Percentiles rank a stretch among this genome's conserved stretches.
Conservation (phyloP, 1,140 invertebrate species). For the Ceratoteleas bidentatus region DNA sequence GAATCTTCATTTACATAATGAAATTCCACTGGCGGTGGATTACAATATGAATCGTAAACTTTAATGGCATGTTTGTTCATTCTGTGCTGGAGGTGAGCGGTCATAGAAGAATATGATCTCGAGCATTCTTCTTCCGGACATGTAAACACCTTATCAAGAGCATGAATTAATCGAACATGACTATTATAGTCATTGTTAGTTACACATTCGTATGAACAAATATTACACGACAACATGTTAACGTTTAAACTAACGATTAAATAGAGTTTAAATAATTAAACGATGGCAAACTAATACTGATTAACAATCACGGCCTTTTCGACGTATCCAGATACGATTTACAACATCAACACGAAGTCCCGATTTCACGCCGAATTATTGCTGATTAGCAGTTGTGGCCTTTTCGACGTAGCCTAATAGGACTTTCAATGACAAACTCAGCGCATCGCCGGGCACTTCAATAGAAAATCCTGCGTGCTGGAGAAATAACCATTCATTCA, state of each 20-base stretch:
- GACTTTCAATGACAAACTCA: not conserved
- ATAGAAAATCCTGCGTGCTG: constrained; percentile 9
- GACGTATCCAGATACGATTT: constrained; percentile 5
- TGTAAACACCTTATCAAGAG: constrained; percentile 6
- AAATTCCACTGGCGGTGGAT: not conserved
- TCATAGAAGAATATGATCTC: constrained; percentile 17
- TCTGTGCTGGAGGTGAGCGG: constrained; percentile 13
- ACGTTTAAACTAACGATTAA: constrained; percentile 13
- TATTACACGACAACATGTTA: constrained; percentile 15
- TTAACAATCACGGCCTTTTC: not conserved
- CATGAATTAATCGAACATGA: constrained; percentile 21
- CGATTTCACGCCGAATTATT: not conserved
- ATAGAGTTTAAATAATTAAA: not conserved
- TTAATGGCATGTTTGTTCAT: constrained; percentile 4
- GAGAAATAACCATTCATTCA: constrained; percentile 6
- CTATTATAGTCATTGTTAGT: constrained; percentile 13
- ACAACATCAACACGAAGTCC: not conserved
- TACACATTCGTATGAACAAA: constrained; percentile 22
- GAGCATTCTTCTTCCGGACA: constrained; percentile 16
- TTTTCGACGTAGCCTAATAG: constrained; percentile 12
- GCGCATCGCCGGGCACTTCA: not conserved
- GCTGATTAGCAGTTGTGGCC: not conserved
- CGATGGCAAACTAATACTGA: not conserved
- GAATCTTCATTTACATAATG: not conserved
- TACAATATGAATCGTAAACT: not conserved